Percentiles rank a stretch among this genome's conserved stretches.
phyloP scores from a whole-genome alignment of 2,113 vertebrate genomes.

The Oreochromis tanganicae region DNA sequence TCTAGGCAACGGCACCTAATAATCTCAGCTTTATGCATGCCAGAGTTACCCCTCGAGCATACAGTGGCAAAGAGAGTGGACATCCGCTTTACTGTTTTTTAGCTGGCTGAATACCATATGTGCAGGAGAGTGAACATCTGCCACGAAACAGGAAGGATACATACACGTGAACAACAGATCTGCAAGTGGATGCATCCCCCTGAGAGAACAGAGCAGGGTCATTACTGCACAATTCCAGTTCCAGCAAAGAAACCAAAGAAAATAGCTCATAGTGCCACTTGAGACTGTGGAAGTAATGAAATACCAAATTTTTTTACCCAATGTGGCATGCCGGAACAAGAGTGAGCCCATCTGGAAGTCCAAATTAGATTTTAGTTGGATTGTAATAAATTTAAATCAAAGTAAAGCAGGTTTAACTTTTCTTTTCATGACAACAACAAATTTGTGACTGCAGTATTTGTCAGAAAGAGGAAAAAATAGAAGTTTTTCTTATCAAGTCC shows the following conservation, averaged over 20 bases:
- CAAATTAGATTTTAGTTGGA: slow-evolving; percentile 13
- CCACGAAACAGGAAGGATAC: neutral
- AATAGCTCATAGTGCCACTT: neutral
- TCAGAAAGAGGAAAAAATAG: neutral
- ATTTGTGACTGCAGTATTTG: neutral
- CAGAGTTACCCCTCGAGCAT: neutral
- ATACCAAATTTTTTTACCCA: neutral
- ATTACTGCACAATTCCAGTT: neutral
- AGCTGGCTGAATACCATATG: slow-evolving; percentile 5
- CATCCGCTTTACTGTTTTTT: neutral
- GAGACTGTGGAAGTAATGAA: slow-evolving; percentile 2
- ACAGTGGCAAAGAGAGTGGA: neutral
- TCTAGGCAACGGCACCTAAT: neutral
- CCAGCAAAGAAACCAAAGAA: slow-evolving; percentile 33
- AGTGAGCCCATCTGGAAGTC: neutral
- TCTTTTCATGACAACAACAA: neutral
- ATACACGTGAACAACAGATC: neutral
- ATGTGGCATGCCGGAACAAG: neutral
- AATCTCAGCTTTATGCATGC: neutral
- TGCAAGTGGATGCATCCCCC: neutral
- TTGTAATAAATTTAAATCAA: slow-evolving; percentile 13
- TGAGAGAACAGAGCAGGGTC: neutral
- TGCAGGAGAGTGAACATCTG: slow-evolving; percentile 25
- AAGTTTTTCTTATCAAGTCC: neutral
- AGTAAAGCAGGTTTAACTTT: neutral